Base-by-base conservation (phyloP, 2,888 invertebrate species). In the Reticulitermes lucifugus region DNA sequence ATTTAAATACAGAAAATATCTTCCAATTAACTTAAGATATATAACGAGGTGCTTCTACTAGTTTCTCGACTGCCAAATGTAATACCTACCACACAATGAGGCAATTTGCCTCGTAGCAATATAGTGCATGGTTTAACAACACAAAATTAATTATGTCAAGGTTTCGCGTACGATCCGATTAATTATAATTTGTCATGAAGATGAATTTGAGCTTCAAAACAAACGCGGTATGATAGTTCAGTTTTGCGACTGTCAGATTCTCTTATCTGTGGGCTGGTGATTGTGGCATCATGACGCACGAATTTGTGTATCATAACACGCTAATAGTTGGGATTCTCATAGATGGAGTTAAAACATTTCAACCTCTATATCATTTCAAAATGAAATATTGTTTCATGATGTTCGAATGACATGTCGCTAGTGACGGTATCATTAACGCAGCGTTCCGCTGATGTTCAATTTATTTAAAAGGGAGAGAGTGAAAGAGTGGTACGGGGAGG, bases 301-400 rank as follows among this genome's bases (percentile, higher is more conserved):
- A 77, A 46, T 77, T 46, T n/a, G n/a, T 46, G 46, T 65, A 65
- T 25, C 25, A 65, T 65, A 65, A 65, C 65, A 65, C 25, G 65
- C 65, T 65, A 65, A 65, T 46, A 77, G 77, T 77, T 77, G 51
- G 43, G 46, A 77, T 46, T 25, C 77, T n/a, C 77, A 46, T 77
- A 25, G 43, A 81, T 70, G 70, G 43, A 81, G 65, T 81, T 81
- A 70, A 65, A 81, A 70, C 81, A 81, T 81, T 81, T 81, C 81
- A 81, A 29, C 81, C 70, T 81, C 81, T 81, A 81, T 65, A 70
- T 81, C 81, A 81, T 81, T 81, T 70, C 70, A 60, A 81, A 81
- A n/a, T 81, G 81, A 81, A 81, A 81, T 81, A 81, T 81, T 70
- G 81, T 70, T 81, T 81, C 81, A 81, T 81, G 81, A 81, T 81